Percentiles rank a stretch among this genome's conserved stretches.
phyloP scores from a whole-genome alignment of 2,888 invertebrate species.

The Ectemnius cavifrons region DNA sequence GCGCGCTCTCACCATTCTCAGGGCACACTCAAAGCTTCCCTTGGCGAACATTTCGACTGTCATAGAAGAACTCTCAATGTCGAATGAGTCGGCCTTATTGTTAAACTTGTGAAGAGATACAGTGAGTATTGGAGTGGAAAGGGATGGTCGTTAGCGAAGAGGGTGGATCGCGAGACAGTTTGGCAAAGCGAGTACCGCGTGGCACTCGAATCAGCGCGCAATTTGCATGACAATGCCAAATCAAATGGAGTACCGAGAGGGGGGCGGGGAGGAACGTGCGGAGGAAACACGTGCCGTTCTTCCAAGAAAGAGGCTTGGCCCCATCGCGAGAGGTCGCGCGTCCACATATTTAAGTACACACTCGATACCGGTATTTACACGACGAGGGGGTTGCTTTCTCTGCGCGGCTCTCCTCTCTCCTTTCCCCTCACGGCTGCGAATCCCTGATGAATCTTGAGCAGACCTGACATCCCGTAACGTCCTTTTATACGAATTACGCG shows the following conservation, averaged over 20 bases:
- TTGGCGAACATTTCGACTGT: too few relatives aligned
- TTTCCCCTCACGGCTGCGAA: constrained; percentile 3
- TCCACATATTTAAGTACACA: constrained; percentile 38
- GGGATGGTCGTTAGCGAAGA: too few relatives aligned
- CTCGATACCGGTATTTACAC: constrained; percentile 47
- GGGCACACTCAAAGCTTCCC: too few relatives aligned
- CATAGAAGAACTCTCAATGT: constrained; percentile 14
- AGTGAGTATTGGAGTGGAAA: too few relatives aligned
- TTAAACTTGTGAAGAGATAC: not conserved
- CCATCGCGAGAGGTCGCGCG: constrained; percentile 3
- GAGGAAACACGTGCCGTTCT: constrained; percentile 20
- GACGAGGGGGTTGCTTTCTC: constrained; percentile 48
- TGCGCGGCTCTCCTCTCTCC: constrained; percentile 12
- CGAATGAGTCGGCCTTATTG: constrained; percentile 7
- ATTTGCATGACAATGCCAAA: constrained; percentile 71
- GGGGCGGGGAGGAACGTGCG: constrained; percentile 12
- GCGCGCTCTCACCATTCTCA: too few relatives aligned
- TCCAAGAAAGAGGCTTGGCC: constrained; percentile 55
- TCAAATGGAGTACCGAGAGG: constrained; percentile 46
- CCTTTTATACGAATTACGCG: not conserved
- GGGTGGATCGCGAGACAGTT: too few relatives aligned
- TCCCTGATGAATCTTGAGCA: constrained; percentile 34
- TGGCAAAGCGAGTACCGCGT: constrained; percentile 2
- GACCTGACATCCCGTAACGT: constrained; percentile 22
- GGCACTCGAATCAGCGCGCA: constrained; percentile 35